Evolutionary conservation across 2,797 vertebrate genomes (phyloP).

Genomic region (Oreochromis mossambicus): DNA sequence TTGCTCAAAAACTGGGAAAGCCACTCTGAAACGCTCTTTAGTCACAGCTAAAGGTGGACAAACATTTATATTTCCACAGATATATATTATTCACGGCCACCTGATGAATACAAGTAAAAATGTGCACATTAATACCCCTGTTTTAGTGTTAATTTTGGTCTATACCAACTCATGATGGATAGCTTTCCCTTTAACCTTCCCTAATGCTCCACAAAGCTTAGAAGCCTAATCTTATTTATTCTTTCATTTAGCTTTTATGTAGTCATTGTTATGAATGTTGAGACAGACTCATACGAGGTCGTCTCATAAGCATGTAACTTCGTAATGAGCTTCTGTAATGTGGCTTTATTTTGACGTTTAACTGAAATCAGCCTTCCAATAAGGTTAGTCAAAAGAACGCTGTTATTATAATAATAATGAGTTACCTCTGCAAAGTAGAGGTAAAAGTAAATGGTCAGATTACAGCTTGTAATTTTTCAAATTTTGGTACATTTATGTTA

Average conservation of each 20-base stretch:
- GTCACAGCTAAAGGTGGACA: neutral
- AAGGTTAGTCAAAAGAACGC: neutral
- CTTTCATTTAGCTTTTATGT: neutral
- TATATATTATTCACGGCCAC: neutral
- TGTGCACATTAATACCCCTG: neutral
- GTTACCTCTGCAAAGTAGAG: neutral
- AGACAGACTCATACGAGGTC: no score
- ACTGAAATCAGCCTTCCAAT: neutral
- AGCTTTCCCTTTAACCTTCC: neutral
- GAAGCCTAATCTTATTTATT: neutral
- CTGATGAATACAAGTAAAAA: neutral
- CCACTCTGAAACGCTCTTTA: neutral
- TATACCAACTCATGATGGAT: neutral
- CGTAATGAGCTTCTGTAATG: neutral
- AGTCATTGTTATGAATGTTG: neutral
- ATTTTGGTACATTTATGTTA: neutral
- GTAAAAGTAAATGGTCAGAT: neutral
- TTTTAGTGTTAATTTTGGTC: neutral
- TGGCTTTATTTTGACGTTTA: neutral
- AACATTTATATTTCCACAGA: neutral
- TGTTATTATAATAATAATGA: neutral
- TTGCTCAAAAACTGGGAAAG: neutral
- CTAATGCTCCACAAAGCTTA: neutral
- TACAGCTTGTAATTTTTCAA: neutral
- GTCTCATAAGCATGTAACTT: no score